These are phyloP conservation scores for Eufriesea mexicana DNA, from an alignment of 1,140 invertebrate genomes.

Conservation along the genomic window DNA sequence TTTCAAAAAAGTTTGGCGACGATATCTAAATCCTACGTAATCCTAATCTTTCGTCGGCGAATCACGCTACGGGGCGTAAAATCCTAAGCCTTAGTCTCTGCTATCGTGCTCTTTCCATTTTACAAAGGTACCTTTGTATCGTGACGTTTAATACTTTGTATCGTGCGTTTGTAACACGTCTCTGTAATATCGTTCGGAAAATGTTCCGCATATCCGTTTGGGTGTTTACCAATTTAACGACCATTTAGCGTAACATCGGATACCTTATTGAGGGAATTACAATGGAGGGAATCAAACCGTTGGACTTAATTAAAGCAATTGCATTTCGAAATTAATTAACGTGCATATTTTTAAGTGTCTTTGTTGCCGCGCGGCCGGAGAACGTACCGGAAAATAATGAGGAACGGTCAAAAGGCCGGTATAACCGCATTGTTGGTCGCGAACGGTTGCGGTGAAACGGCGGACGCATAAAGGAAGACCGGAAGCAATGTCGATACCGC, in stretches of 20 bases:
- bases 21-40: not conserved
- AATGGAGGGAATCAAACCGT: not conserved
- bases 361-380: not conserved
- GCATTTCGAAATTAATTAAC: slow-evolving; percentile 36
- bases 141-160: not conserved
- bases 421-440: slow-evolving; percentile 47
- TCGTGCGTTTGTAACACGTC: too few relatives aligned
- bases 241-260: not conserved
- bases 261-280: not conserved
- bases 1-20: not conserved
- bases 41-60: not conserved
- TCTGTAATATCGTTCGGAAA: not conserved
- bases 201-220: not conserved
- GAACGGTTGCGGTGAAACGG: slow-evolving; percentile 48
- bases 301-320: slow-evolving; percentile 5
- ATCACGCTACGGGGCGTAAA: not conserved
- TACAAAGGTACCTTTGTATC: not conserved
- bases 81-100: not conserved
- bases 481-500: slow-evolving; percentile 51
- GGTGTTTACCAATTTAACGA: not conserved
- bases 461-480: slow-evolving; percentile 44
- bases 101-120: not conserved
- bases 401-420: slow-evolving; percentile 27
- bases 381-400: slow-evolving; percentile 55
- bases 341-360: slow-evolving; percentile 38